Conservation (phyloP, 2,797 vertebrate genomes). For the Pangasius mekongensis region DNA sequence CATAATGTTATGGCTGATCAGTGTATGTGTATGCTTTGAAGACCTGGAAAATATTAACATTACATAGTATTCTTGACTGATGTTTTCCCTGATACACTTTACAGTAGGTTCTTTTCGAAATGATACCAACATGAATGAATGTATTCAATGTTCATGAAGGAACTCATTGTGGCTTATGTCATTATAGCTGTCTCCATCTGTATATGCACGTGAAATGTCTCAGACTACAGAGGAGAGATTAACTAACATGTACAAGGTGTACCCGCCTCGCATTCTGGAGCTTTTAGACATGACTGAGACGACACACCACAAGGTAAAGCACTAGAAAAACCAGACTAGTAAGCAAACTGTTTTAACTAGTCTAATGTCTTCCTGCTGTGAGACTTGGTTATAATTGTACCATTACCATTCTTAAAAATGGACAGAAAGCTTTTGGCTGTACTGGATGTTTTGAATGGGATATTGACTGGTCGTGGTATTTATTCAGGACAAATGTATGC, state of each 20-base stretch:
- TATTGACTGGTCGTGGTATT: not conserved
- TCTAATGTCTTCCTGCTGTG: not conserved
- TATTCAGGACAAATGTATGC: not conserved
- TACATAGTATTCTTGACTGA: not conserved
- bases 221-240: slow-evolving; percentile 80
- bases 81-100: not conserved
- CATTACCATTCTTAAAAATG: not conserved
- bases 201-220: slow-evolving; percentile 83
- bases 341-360: not conserved
- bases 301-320: slow-evolving; percentile 82
- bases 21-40: not conserved
- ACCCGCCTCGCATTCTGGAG: slow-evolving; percentile 76
- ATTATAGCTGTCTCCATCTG: slow-evolving; percentile 84
- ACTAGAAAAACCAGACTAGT: not conserved
- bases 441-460: not conserved
- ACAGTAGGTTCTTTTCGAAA: not conserved
- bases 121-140: not conserved
- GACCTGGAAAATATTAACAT: not conserved
- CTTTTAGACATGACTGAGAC: slow-evolving; percentile 77
- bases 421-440: not conserved
- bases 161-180: slow-evolving; percentile 19
- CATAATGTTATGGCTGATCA: too few relatives aligned
- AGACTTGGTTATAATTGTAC: not conserved
- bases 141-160: not conserved
- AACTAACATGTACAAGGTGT: slow-evolving; percentile 69